A percentile compares a stretch with the other conserved stretches of the same genome.
Conservation (phyloP, 2,888 invertebrate species). For the Drosophila percnosoma region DNA sequence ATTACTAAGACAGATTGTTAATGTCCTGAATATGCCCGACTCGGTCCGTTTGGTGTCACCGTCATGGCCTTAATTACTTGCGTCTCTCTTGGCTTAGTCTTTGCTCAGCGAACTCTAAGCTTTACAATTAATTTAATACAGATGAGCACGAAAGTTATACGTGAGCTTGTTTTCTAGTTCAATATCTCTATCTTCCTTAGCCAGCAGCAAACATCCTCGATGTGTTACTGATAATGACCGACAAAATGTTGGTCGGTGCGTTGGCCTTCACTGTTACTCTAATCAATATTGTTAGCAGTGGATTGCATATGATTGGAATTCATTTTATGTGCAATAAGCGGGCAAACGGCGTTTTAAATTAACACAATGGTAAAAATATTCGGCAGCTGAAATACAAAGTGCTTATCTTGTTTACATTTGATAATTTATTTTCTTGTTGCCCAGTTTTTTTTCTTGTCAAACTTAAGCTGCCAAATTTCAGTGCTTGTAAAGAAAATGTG, state of each 20-base stretch:
- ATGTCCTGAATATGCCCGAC: slow-evolving; percentile 52
- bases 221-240: slow-evolving; percentile 33
- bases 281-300: slow-evolving; percentile 55
- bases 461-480: not conserved
- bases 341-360: not conserved
- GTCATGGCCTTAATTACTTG: slow-evolving; percentile 55
- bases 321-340: not conserved
- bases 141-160: slow-evolving; percentile 29
- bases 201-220: slow-evolving; percentile 62
- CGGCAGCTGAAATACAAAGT: not conserved
- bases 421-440: not conserved
- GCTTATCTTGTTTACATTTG: too few relatives aligned
- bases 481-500: not conserved
- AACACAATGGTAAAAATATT: not conserved
- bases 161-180: too few relatives aligned
- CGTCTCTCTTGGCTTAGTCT: slow-evolving; percentile 53
- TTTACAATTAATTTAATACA: slow-evolving; percentile 46
- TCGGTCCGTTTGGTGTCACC: slow-evolving; percentile 61
- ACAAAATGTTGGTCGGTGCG: slow-evolving; percentile 56
- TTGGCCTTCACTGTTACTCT: slow-evolving; percentile 34
- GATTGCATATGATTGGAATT: slow-evolving; percentile 41
- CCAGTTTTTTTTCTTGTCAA: not conserved
- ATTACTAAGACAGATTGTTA: not conserved
- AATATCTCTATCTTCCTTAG: slow-evolving; percentile 20
- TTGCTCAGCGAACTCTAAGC: slow-evolving; percentile 50